phyloP scores from a whole-genome alignment of 2,113 vertebrate species.

The Sturnus vulgaris region DNA sequence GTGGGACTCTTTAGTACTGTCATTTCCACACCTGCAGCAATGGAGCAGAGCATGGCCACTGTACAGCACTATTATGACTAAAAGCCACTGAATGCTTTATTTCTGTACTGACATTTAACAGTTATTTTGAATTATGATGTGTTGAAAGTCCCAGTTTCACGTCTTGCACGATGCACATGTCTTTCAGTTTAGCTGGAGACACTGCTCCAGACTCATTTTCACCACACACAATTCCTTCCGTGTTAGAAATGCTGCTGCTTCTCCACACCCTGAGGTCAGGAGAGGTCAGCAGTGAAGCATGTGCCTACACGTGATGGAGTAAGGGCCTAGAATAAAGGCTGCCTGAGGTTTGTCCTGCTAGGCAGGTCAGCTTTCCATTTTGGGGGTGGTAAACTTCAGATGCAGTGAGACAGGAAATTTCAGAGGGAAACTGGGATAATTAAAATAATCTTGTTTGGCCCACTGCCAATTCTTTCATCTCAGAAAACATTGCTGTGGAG shows the following conservation, averaged over 20 bases:
- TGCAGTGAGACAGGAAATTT: neutral
- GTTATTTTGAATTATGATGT: neutral
- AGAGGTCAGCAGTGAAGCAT: neutral
- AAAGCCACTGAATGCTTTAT: neutral
- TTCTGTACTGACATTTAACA: neutral
- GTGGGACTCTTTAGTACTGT: neutral
- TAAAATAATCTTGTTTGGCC: slow-evolving; percentile 28
- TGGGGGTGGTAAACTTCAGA: neutral
- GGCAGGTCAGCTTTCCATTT: neutral
- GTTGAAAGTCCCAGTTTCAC: neutral
- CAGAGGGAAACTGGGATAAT: slow-evolving; percentile 43
- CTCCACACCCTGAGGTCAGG: neutral
- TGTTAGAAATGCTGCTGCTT: neutral
- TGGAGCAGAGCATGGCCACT: neutral
- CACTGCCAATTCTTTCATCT: slow-evolving; percentile 40
- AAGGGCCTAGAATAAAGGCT: neutral
- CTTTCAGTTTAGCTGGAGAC: neutral
- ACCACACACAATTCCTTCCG: neutral
- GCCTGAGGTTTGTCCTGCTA: neutral
- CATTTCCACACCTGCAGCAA: neutral
- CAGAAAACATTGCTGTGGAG: slow-evolving; percentile 11
- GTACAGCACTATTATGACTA: neutral
- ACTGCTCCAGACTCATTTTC: neutral
- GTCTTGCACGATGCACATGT: neutral
- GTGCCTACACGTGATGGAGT: neutral